A percentile compares a stretch with the other conserved stretches of the same genome.
These are phyloP conservation scores for Gobionotothen gibberifrons DNA, from an alignment of 2,797 vertebrate genomes.

Conservation along the genomic window DNA sequence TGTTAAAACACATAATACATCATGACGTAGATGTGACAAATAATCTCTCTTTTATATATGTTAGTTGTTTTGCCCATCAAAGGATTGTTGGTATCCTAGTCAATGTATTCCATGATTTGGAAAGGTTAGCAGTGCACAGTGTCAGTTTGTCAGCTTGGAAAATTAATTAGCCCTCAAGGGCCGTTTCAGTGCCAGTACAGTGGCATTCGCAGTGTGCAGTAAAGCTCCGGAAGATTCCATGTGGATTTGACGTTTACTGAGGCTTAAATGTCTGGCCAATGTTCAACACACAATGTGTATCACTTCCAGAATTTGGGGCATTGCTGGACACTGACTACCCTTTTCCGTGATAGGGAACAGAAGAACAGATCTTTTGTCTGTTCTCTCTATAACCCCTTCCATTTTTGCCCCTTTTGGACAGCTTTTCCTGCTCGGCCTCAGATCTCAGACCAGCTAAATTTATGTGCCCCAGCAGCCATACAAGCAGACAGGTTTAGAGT, in stretches of 20 bases:
- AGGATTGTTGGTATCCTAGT: constrained; percentile 1
- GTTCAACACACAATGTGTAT: constrained; percentile 27
- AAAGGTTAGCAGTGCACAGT: constrained; percentile 53
- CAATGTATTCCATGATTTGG: constrained; percentile 38
- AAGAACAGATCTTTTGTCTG: constrained; percentile 13
- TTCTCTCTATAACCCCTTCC: constrained; percentile 5
- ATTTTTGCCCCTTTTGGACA: constrained; percentile 17
- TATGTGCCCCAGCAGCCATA: constrained; percentile 46
- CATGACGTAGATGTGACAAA: no score
- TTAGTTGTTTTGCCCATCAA: not conserved
- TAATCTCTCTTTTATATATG: not conserved
- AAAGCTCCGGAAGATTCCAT: constrained; percentile 33
- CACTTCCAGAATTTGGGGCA: constrained; percentile 14
- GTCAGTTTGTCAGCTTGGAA: constrained; percentile 65
- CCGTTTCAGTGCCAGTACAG: constrained; percentile 54
- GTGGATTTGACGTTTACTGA: constrained; percentile 49
- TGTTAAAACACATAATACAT: not conserved
- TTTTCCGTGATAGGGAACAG: constrained; percentile 24
- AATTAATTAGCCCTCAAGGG: constrained; percentile 75
- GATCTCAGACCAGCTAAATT: constrained; percentile 57
- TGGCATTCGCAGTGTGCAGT: constrained; percentile 28
- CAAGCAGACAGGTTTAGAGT: constrained; percentile 48
- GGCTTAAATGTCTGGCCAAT: constrained; percentile 40
- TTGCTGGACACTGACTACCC: constrained; percentile 72
- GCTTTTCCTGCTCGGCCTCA: constrained; percentile 21